Conservation (phyloP, 2,797 vertebrate species). For the Paratrypauchen microcephalus region DNA sequence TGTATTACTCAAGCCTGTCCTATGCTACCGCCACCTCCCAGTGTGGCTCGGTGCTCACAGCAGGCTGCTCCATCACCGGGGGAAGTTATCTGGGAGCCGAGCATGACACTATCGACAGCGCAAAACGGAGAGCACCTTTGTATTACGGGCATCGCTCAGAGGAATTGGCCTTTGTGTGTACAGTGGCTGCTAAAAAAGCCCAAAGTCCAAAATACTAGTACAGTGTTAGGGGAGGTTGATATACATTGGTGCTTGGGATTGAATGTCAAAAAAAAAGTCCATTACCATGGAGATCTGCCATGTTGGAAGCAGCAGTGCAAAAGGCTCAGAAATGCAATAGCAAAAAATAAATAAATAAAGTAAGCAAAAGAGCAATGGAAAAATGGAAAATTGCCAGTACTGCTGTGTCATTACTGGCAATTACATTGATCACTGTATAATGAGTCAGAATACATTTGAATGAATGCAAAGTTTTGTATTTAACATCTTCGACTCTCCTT, state of each 20-base stretch:
- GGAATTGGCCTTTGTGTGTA: constrained; percentile 41
- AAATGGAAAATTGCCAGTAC: too few relatives aligned
- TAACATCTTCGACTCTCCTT: too few relatives aligned
- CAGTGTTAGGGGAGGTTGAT: constrained; percentile 9
- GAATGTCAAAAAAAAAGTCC: too few relatives aligned
- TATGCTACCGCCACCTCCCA: constrained; percentile 58
- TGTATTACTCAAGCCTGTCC: constrained; percentile 72
- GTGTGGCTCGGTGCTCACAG: constrained; percentile 41
- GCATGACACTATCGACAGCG: constrained; percentile 58
- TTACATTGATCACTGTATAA: too few relatives aligned
- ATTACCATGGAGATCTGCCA: too few relatives aligned
- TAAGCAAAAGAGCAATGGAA: too few relatives aligned
- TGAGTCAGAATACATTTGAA: too few relatives aligned
- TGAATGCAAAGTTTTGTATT: too few relatives aligned
- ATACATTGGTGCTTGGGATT: neutral
- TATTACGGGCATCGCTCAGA: constrained; percentile 53
- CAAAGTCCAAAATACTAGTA: constrained; percentile 23
- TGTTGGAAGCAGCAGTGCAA: too few relatives aligned
- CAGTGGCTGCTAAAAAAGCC: constrained; percentile 41
- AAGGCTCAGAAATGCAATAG: too few relatives aligned
- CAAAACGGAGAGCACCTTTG: constrained; percentile 52
- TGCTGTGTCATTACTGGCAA: too few relatives aligned
- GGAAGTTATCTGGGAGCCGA: constrained; percentile 65
- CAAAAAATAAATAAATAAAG: too few relatives aligned
- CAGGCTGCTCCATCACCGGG: constrained; percentile 50